Evolutionary conservation across 1,140 invertebrate species (phyloP), one percentile per base, ranked within the genome.

Genomic region (Drosophila simulans): DNA sequence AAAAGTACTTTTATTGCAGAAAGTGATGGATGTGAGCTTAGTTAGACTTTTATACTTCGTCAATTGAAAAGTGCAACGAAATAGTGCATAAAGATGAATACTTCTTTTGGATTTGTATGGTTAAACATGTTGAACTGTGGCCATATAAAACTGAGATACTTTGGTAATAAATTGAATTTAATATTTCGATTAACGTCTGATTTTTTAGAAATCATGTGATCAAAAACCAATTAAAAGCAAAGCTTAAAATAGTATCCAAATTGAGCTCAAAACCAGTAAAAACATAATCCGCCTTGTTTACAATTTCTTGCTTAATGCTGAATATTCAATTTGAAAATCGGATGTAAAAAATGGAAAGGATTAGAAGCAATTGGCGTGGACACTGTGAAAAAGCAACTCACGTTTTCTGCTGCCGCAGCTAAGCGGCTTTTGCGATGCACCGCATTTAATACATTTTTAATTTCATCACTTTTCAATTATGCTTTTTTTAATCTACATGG

Each of bases 401-500:
- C 51, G 40, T 70, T 57, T 70, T 22, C 25, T 31, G 25, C n/a
- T 48, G 25, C 48, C 37, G 43, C 17, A 35, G 13, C 60, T 76
- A 76, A 76, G 53, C 72, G 48, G 72, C 35, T 76, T 75, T 58
- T 42, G 53, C 59, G 60, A 72, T 76, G 60, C 54, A 74, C 46
- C 46, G 31, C 53, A 58, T 42, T 58, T 76, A 76, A 76, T 58
- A 20, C 60, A 66, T 58, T 76, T 75, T 75, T 66, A 58, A 75
- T 75, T 57, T 53, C 53, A 66, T 75, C 22, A 49, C 57, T 76
- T 66, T 75, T 11, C 71, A 75, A 76, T 76, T 74, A 74, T 7
- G 34, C 17, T 13, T 49, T 40, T 46, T 39, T 69, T 49, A 27
- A 39, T 40, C 12, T 54, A 31, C 35, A n/a, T 25, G 20, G 12